phyloP scores from a whole-genome alignment of 2,888 invertebrate species.

The Agonopterix alstromeriana region DNA sequence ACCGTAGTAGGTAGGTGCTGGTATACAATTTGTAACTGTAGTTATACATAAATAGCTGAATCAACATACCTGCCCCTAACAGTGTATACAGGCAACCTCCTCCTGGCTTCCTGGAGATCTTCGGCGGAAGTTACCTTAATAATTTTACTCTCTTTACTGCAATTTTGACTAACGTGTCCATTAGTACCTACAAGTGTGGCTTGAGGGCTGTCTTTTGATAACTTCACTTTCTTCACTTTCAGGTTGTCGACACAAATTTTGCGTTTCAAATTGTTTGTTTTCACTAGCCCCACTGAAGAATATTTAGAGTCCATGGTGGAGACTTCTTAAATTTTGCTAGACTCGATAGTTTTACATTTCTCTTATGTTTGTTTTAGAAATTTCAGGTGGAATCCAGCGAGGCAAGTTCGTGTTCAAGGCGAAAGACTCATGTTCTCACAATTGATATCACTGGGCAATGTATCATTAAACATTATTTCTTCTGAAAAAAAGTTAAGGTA shows the following conservation, averaged over 20 bases:
- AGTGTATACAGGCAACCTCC: constrained; percentile 71
- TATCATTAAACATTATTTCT: no score
- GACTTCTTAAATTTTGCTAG: no score
- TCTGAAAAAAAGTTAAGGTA: no score
- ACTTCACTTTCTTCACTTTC: constrained; percentile 44
- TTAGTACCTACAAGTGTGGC: constrained; percentile 5
- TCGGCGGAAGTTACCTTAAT: constrained; percentile 19
- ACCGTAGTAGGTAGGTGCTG: no score
- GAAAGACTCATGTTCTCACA: no score
- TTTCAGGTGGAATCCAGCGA: no score
- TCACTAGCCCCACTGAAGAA: constrained; percentile 36
- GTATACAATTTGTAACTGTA: no score
- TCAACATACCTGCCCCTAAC: constrained; percentile 60
- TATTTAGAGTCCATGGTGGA: constrained; percentile 64
- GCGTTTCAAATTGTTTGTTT: constrained; percentile 32
- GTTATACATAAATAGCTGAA: not conserved
- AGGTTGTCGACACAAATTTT: constrained; percentile 29
- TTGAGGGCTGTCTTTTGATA: constrained; percentile 18
- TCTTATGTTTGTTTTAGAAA: no score
- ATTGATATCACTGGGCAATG: no score
- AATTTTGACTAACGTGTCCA: constrained; percentile 7
- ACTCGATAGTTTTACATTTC: no score
- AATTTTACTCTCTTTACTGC: constrained; percentile 13
- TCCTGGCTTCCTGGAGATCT: constrained; percentile 56
- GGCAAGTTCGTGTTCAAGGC: no score